These are phyloP conservation scores for Hoplias malabaricus DNA, from an alignment of 2,113 vertebrate species.

Conservation along the genomic window DNA sequence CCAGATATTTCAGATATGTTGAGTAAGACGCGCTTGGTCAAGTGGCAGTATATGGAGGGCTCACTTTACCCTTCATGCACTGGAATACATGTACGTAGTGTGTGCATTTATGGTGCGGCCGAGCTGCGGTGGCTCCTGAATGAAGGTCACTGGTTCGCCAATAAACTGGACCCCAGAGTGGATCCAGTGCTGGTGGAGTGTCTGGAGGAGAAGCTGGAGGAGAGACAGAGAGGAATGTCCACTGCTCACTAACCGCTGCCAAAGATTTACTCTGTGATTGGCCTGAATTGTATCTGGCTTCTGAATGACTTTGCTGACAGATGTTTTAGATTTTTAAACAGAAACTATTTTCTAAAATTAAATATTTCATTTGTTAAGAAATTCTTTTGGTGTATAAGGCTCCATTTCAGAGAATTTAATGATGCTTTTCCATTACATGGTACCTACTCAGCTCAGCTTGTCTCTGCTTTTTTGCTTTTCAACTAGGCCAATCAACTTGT, in stretches of 20 bases:
- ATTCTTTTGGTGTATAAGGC: too few relatives aligned
- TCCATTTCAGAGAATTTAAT: too few relatives aligned
- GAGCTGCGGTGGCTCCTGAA: conserved; percentile 88
- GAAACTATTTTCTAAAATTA: too few relatives aligned
- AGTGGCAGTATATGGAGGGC: conserved; percentile 86
- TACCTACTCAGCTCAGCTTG: too few relatives aligned
- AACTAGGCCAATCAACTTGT: too few relatives aligned
- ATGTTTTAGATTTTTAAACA: too few relatives aligned
- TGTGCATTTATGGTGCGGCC: conserved; percentile 84
- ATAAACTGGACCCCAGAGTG: conserved; percentile 89
- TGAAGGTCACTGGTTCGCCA: conserved; percentile 90
- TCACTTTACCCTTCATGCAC: conserved; percentile 83
- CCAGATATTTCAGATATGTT: conserved; percentile 85
- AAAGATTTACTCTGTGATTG: neutral
- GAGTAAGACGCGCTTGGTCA: conserved; percentile 89
- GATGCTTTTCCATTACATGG: too few relatives aligned
- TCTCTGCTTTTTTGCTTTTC: too few relatives aligned
- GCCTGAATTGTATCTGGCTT: neutral
- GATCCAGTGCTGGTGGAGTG: conserved; percentile 88
- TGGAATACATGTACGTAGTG: conserved; percentile 80
- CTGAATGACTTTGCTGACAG: too few relatives aligned
- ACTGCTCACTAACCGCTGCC: neutral
- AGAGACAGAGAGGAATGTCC: conserved; percentile 62
- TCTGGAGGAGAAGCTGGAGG: conserved; percentile 82
- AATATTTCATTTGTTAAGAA: neutral